These are phyloP conservation scores for Drosophila imparisetae DNA, from an alignment of 2,888 invertebrate genomes.

Conservation along the genomic window DNA sequence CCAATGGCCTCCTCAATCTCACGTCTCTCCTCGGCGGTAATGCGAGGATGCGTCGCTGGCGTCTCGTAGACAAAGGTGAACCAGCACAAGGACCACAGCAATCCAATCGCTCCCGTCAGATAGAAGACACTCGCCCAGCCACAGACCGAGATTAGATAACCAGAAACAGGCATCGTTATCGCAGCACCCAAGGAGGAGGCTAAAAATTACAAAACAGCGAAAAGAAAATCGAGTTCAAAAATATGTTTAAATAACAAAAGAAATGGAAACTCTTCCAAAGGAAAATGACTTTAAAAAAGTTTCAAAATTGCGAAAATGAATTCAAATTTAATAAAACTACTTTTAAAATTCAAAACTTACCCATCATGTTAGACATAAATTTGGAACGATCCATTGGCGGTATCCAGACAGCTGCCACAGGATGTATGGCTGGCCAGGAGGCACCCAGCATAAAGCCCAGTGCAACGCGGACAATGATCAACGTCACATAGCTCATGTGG, in stretches of 20 bases:
- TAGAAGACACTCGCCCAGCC: constrained; percentile 97
- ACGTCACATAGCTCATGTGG: constrained; percentile 88
- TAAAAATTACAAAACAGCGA: constrained; percentile 79
- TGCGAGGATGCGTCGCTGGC: constrained; percentile 93
- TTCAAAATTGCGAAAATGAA: background rate
- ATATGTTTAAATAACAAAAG: background rate
- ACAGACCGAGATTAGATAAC: constrained; percentile 90
- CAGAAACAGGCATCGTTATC: constrained; percentile 94
- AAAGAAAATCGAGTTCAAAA: background rate
- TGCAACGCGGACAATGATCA: constrained; percentile 90
- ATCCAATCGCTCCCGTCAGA: constrained; percentile 90
- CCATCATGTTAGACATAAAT: constrained; percentile 97
- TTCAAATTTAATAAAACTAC: background rate
- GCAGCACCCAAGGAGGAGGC: constrained; percentile 97
- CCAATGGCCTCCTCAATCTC: constrained; percentile 91
- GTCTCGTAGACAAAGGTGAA: constrained; percentile 92
- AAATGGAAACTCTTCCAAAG: background rate
- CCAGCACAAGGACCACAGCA: constrained; percentile 93
- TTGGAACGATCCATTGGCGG: constrained; percentile 97
- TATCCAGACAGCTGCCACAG: constrained; percentile 97
- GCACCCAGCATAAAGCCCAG: constrained; percentile 92
- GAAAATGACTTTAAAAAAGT: background rate
- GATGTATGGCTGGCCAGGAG: constrained; percentile 97
- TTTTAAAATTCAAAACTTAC: constrained; percentile 84
- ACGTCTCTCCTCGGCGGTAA: constrained; percentile 89